Conservation (phyloP, 1,140 invertebrate species). For the Pogonus chalceus region DNA sequence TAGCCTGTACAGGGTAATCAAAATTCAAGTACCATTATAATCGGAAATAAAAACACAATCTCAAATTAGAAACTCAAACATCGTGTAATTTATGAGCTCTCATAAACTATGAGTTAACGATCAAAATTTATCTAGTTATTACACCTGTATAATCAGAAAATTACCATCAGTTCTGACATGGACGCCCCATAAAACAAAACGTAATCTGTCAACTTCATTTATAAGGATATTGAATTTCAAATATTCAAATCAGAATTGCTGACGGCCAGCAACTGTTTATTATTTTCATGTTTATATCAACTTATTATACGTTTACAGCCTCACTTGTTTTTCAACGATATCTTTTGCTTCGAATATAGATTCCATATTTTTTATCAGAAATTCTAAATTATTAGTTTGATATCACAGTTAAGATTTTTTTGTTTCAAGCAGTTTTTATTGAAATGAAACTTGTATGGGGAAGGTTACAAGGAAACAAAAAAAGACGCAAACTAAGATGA, state of each 20-base stretch:
- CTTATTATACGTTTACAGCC: too few species aligned
- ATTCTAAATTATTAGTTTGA: too few species aligned
- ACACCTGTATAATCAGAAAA: background rate
- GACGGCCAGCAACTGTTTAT: too few species aligned
- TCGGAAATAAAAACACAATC: background rate
- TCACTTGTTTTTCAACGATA: too few species aligned
- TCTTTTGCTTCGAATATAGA: too few species aligned
- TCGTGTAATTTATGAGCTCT: background rate
- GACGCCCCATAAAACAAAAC: background rate
- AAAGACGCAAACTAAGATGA: too few species aligned
- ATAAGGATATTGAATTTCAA: background rate
- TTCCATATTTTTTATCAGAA: too few species aligned
- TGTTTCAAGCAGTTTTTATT: too few species aligned
- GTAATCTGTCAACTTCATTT: background rate
- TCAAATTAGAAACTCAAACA: background rate
- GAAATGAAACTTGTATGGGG: too few species aligned
- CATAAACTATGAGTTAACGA: background rate
- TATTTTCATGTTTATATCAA: too few species aligned
- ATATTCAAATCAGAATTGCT: background rate
- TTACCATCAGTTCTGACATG: background rate
- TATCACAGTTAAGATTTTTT: too few species aligned
- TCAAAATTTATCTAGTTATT: background rate
- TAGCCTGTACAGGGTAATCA: background rate
- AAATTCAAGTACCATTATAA: background rate
- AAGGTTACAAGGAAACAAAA: too few species aligned